Base-by-base conservation (phyloP, 2,113 vertebrate species). In the Campylomormyrus numenius region DNA sequence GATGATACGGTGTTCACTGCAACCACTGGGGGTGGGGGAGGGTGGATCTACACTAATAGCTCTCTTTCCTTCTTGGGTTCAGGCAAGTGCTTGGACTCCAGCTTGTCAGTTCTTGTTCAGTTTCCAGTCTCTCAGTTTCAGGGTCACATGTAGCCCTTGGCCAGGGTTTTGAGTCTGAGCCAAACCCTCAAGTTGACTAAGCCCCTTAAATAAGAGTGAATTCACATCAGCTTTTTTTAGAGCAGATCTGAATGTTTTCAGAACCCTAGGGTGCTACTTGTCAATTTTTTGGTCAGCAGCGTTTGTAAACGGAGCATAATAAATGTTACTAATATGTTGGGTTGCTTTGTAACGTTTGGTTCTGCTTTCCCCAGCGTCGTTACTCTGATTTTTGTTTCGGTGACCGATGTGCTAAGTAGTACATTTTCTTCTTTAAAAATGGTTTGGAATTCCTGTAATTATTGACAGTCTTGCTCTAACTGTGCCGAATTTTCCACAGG, bases 41-140 rank as follows among this genome's bases (percentile, higher is more conserved):
- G 24, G 27, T 45, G 24, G 35, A 88, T 66, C 56, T 27, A 74
- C 93, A 89, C 90, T 91, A 88, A 91, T 91, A 95, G 94, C 95
- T 95, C 95, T 89, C 93, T 91, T 74, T 94, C 94, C 92, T 77
- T 92, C n/a, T 1, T 93, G 92, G 95, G 93, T 53, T 66, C 1
- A 35, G 80, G 86, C 66, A 87, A 87, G 49, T 48, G 2, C 84
- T 85, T 27, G 21, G 50, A 87, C 24, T 52, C 85, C 85, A 87
- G 49, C 49, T 35, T 52, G 80, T 85, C 80, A 46, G 85, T 24
- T 52, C 48, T 87, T 27, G 48, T 87, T 87, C 85, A 27, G 2
- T 77, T 77, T 77, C 70, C 31, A 39, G 70, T 77, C 70, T 39
- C 70, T 77, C 70, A 11, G 80, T 24, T 45, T 85, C 45, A 85